Percentiles rank a stretch among this genome's conserved stretches.
These are phyloP conservation scores for Polyploca ridens DNA, from an alignment of 2,888 invertebrate species.

Conservation along the genomic window DNA sequence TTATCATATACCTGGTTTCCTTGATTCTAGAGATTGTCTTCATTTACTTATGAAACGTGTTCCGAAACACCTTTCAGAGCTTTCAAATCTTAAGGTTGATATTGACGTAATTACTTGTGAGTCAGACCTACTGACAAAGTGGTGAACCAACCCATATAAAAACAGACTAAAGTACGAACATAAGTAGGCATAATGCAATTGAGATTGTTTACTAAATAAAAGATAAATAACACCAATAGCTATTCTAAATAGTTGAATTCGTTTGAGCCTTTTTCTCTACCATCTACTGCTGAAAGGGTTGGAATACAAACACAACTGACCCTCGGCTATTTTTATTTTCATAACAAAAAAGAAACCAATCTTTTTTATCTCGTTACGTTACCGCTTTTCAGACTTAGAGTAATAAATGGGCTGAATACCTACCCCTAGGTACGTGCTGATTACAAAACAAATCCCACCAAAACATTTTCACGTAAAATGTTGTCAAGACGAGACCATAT, in stretches of 20 bases:
- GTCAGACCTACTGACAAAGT: neutral
- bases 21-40: conserved; percentile 2
- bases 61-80: neutral
- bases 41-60: neutral
- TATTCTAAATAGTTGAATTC: neutral
- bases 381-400: neutral
- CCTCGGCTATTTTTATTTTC: neutral
- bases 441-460: too few relatives aligned
- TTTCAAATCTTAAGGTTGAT: neutral
- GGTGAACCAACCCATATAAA: neutral
- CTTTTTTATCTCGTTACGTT: neutral
- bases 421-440: too few relatives aligned
- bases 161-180: neutral
- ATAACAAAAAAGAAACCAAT: neutral
- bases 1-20: too few relatives aligned
- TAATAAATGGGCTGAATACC: neutral
- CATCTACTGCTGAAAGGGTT: conserved; percentile 1
- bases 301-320: conserved; percentile 1
- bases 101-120: neutral
- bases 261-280: neutral
- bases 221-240: neutral
- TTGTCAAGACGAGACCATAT: too few relatives aligned
- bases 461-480: too few relatives aligned
- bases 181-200: neutral
- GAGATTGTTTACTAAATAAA: conserved; percentile 2